Evolutionary conservation across 2,888 invertebrate species (phyloP), one percentile per base, ranked within the genome.

Genomic region (Andrena trimmerana): DNA sequence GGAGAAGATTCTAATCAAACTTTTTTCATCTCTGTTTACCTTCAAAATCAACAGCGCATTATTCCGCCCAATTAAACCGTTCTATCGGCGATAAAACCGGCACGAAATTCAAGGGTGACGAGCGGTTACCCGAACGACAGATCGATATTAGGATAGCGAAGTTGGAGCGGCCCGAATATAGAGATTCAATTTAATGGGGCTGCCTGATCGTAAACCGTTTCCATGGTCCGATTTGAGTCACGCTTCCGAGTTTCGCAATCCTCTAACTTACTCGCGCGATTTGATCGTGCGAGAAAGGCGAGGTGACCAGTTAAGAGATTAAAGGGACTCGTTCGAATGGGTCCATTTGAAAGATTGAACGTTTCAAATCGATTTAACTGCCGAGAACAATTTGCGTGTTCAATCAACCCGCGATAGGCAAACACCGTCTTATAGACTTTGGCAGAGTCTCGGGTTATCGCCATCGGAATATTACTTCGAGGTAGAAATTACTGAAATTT

Each of bases 121-220:
- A 82, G 29, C 70, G 50, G 60, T 57, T 27, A 33, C 50, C 42
- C 8, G 60, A 62, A 50, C 59, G 68, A 68, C 63, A 27, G 72
- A 74, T 75, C 81, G 59, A 84, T 84, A 80, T 73, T 81, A 81
- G 72, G 73, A 79, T 60, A 52, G 72, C 72, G 59, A 81, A 86
- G 57, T 84, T 78, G 42, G 60, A 48, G 79, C 76, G 78, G 78
- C 63, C 72, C 48, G 73, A 83, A 80, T 83, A 85, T 81, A 86
- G 82, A 80, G 85, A 87, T 89, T 86, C 89, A 76, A 87, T 89
- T 88, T 89, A 86, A 88, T 84, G 81, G 81, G 76, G 68, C 60
- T 66, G 78, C 75, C 77, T 69, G 79, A 79, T 86, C 88, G 88
- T 86, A 88, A 89, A 87, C 80, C 73, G 84, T 82, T 85, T 86